phyloP scores from a whole-genome alignment of 2,888 invertebrate species.

The Vannuccia rotundouncinata region DNA sequence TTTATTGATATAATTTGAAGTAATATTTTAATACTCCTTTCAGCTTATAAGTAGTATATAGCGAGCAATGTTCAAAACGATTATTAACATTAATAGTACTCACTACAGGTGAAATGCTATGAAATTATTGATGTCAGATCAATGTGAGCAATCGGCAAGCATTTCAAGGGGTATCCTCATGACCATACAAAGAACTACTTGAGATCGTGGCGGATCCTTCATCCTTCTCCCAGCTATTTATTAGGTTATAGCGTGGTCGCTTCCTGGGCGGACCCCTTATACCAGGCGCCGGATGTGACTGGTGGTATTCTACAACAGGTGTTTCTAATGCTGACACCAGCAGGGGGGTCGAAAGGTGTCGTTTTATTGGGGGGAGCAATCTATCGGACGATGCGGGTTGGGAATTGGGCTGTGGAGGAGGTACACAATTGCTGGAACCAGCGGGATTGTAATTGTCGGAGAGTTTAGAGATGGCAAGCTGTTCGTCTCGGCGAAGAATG shows the following conservation, averaged over 20 bases:
- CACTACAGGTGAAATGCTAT: neutral
- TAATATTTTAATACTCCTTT: no score
- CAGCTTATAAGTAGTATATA: no score
- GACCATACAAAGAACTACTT: neutral
- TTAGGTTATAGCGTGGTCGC: neutral
- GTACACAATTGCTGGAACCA: neutral
- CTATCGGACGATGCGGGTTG: neutral
- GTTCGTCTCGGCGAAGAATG: neutral
- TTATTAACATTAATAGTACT: no score
- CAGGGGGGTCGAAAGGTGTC: neutral
- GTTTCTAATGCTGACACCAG: neutral
- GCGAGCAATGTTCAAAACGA: no score
- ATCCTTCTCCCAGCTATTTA: neutral
- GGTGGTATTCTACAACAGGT: neutral
- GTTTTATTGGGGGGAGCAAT: neutral
- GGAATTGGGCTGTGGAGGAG: neutral
- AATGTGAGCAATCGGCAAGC: neutral
- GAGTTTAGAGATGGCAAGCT: neutral
- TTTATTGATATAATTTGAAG: no score
- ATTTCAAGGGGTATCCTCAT: neutral
- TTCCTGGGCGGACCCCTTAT: neutral
- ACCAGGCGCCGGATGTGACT: neutral
- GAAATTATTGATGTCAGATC: no score
- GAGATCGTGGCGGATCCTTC: no score
- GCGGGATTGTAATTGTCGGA: neutral